Percentiles rank a stretch among this genome's conserved stretches.
These are phyloP conservation scores for Lepus americanus DNA, from an alignment of 2,113 vertebrate genomes.

Conservation along the genomic window DNA sequence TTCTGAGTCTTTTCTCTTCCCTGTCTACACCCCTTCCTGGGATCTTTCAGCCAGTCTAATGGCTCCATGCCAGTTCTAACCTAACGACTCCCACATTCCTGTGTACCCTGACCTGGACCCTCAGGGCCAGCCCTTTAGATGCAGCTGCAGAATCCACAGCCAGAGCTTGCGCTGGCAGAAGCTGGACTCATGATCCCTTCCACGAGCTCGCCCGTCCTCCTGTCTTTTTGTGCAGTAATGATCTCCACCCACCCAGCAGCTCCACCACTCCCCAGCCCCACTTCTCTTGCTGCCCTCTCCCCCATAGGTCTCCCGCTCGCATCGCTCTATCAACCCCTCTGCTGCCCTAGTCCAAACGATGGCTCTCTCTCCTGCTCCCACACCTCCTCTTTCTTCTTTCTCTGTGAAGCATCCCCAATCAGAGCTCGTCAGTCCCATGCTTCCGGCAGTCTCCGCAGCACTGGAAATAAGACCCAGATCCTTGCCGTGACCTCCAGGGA, in stretches of 20 bases:
- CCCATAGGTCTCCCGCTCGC: not conserved
- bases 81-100: accelerated
- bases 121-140: accelerated
- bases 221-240: too few relatives aligned
- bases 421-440: accelerated
- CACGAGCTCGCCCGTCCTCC: accelerated
- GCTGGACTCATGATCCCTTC: not conserved
- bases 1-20: not conserved
- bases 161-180: not conserved
- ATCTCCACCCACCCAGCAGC: not conserved
- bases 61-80: not conserved
- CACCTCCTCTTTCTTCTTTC: not conserved
- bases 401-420: not conserved
- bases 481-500: not conserved
- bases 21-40: not conserved
- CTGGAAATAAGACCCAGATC: not conserved
- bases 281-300: not conserved
- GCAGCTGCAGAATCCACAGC: accelerated
- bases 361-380: not conserved
- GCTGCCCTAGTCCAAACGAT: not conserved
- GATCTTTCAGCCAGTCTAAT: not conserved
- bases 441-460: too few relatives aligned
- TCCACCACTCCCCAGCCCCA: not conserved
- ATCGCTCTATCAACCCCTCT: not conserved
- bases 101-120: accelerated